phyloP scores from a whole-genome alignment of 2,888 invertebrate species.

The Apocheima hispidaria region DNA sequence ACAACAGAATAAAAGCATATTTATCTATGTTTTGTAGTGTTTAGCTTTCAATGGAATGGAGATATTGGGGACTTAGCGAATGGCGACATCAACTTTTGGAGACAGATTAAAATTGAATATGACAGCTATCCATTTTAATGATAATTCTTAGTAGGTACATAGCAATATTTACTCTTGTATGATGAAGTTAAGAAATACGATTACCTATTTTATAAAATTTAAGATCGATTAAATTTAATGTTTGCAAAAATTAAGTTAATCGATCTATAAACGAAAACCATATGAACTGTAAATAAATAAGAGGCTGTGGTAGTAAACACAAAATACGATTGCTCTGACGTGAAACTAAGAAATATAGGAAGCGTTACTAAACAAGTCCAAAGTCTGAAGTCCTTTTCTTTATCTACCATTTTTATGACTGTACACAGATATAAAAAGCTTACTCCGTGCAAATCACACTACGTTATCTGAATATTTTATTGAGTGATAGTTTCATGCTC shows the following conservation, averaged over 20 bases:
- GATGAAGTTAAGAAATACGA: neutral
- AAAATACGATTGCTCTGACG: neutral
- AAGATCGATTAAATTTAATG: neutral
- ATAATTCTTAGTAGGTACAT: too few species aligned
- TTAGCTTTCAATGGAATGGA: neutral
- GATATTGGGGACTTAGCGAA: neutral
- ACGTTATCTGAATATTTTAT: conserved; percentile 15
- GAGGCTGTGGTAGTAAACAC: neutral
- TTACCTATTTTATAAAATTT: neutral
- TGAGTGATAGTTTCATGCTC: conserved; percentile 11
- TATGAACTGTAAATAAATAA: neutral
- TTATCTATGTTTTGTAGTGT: conserved; percentile 4
- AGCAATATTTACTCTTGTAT: too few species aligned
- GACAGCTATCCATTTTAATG: too few species aligned
- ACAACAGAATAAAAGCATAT: conserved; percentile 49
- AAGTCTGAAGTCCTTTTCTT: conserved; percentile 8
- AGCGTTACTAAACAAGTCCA: neutral
- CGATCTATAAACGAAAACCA: neutral
- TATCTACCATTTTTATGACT: conserved; percentile 2
- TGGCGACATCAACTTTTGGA: neutral
- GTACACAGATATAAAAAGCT: neutral
- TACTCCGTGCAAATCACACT: neutral
- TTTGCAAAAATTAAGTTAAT: neutral
- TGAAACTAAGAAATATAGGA: neutral
- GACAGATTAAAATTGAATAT: neutral